Percentiles rank a stretch among this genome's conserved stretches.
These are phyloP conservation scores for Lepidocolaptes lacrymiger DNA, from an alignment of 2,797 vertebrate species.

Conservation along the genomic window DNA sequence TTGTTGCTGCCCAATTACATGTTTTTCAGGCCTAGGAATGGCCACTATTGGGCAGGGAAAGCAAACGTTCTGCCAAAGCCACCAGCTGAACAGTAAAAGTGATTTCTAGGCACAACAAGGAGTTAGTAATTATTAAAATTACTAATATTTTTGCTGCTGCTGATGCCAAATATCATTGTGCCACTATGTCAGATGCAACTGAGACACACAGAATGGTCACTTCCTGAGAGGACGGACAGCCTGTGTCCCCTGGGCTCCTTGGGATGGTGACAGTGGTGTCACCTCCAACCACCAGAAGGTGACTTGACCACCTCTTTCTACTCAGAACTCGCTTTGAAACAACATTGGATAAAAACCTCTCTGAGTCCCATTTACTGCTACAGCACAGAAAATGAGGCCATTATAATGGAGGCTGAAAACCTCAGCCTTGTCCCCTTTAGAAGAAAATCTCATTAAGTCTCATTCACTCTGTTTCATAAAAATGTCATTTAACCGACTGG, in stretches of 20 bases:
- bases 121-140: background rate
- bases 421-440: background rate
- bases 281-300: background rate
- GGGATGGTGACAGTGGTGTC: background rate
- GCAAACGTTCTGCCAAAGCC: background rate
- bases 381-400: background rate
- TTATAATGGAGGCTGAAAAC: background rate
- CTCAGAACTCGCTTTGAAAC: background rate
- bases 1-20: background rate
- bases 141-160: background rate
- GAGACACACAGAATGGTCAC: fast-evolving
- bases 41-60: background rate
- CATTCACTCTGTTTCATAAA: background rate
- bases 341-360: background rate
- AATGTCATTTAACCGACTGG: background rate
- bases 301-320: background rate
- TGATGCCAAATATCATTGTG: fast-evolving
- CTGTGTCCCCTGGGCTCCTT: background rate
- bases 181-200: background rate
- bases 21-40: background rate
- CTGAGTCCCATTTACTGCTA: fast-evolving
- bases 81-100: background rate
- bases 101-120: background rate
- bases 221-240: background rate
- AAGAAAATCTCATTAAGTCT: constrained; percentile 7